Evolutionary conservation across 2,888 invertebrate genomes (phyloP), one percentile per base, ranked within the genome.

Genomic region (Megamerina dolium): DNA sequence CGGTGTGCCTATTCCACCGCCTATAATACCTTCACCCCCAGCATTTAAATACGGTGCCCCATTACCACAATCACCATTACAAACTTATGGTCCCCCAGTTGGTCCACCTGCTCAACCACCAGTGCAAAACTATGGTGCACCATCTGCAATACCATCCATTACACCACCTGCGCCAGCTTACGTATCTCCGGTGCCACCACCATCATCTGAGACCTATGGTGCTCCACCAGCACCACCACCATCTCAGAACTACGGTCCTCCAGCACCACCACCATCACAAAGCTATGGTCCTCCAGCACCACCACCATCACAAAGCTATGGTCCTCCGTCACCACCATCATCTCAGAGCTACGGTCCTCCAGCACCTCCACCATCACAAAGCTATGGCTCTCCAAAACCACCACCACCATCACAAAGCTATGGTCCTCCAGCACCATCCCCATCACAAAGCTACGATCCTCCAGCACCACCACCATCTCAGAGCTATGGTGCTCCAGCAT

Each of bases 31-130:
- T 10, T 46, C 56, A 10, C 18, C 37, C n/a, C 45, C 35, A 10
- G 62, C 75, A 1, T 70, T 70, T 35, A 55, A 66, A 52, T 78
- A 78, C 49, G 75, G 77, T 19, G 57, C 74, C 2, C 74, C 75
- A 8, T 55, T 70, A 14, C 54, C 58, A 2, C 54, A 51, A 33
- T 49, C 51, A 33, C 53, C 50, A 27, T 57, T 43, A 50, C 51
- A 45, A 10, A 49, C 41, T 6, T 64, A 63, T 23, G 65, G 66
- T 16, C 67, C 68, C 5, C 48, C 21, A 34, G 19, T n/a, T n/a
- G 63, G 64, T 4, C 67, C 68, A 6, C 48, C 21, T 30, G 19
- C 16, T 41, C 8, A 29, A n/a, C 20, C 34, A 16, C 41, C 36
- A 30, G 27, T 35, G 19, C 35, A 51, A 8, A 41, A 36, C 3